These are phyloP conservation scores for Rhopalosiphum padi DNA, from an alignment of 1,140 invertebrate genomes.

Conservation along the genomic window DNA sequence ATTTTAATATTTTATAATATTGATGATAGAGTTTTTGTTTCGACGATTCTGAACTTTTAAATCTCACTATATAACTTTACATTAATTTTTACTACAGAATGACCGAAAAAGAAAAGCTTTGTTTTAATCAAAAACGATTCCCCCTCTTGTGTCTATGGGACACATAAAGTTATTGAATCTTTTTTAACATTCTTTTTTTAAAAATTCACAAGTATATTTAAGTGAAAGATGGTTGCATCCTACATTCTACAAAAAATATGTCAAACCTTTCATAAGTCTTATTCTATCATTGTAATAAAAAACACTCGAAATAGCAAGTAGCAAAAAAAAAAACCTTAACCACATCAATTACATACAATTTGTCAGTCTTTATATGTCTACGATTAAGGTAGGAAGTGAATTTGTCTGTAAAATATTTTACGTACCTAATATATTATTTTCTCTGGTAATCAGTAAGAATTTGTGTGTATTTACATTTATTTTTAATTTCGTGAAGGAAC, in stretches of 20 bases:
- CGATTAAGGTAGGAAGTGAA: neutral
- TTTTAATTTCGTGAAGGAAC: no score
- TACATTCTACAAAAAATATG: neutral
- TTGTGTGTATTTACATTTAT: neutral
- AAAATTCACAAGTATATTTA: neutral
- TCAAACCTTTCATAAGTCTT: neutral
- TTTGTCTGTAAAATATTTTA: neutral
- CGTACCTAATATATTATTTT: neutral
- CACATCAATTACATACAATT: no score
- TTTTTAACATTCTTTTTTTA: neutral
- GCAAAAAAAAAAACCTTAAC: no score
- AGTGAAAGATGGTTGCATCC: neutral
- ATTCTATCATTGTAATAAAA: neutral
- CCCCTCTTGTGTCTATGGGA: neutral
- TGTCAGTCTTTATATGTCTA: neutral
- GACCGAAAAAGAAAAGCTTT: no score
- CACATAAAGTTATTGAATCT: neutral
- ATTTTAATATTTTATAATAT: no score
- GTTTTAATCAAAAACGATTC: no score
- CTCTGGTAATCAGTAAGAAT: neutral
- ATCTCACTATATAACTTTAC: no score
- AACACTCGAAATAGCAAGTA: no score
- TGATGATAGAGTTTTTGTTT: no score
- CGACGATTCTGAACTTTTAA: no score
- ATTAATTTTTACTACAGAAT: no score